A percentile compares a stretch with the other conserved stretches of the same genome.
Conservation (phyloP, 2,888 invertebrate genomes). For the Cylindroiulus punctatus region DNA sequence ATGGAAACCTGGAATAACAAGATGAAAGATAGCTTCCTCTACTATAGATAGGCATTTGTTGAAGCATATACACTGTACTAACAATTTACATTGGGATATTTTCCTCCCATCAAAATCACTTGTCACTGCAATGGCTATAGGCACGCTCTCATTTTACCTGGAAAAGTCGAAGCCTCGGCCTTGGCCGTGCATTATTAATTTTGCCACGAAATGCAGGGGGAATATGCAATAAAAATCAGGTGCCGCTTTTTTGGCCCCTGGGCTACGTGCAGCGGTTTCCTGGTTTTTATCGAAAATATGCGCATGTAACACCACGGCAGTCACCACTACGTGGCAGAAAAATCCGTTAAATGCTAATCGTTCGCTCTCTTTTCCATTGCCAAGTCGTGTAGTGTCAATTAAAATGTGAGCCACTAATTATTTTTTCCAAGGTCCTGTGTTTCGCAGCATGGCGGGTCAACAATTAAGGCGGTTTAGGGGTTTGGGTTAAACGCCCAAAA, state of each 20-base stretch:
- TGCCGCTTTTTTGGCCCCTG: background rate
- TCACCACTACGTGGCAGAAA: background rate
- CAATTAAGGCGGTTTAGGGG: background rate
- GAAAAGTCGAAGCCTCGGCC: background rate
- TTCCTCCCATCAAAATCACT: background rate
- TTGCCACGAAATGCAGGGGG: background rate
- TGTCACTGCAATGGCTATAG: background rate
- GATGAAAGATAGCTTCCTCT: too few relatives aligned
- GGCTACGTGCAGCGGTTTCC: background rate
- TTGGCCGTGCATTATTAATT: constrained; percentile 39
- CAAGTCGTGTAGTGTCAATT: constrained; percentile 39
- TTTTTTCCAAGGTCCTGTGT: background rate
- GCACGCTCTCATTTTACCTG: background rate
- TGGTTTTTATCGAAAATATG: constrained; percentile 3
- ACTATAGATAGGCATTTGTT: too few relatives aligned
- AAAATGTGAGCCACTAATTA: constrained; percentile 11
- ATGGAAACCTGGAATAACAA: too few relatives aligned
- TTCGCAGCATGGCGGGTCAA: background rate
- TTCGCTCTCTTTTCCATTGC: constrained; percentile 1
- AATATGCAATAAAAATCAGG: background rate
- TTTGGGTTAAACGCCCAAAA: constrained; percentile 10
- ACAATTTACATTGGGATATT: too few relatives aligned
- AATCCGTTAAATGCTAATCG: constrained; percentile 41
- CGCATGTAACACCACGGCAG: background rate
- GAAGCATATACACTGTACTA: too few relatives aligned